These are phyloP conservation scores for Spea bombifrons DNA, from an alignment of 2,113 vertebrate genomes.

Conservation along the genomic window DNA sequence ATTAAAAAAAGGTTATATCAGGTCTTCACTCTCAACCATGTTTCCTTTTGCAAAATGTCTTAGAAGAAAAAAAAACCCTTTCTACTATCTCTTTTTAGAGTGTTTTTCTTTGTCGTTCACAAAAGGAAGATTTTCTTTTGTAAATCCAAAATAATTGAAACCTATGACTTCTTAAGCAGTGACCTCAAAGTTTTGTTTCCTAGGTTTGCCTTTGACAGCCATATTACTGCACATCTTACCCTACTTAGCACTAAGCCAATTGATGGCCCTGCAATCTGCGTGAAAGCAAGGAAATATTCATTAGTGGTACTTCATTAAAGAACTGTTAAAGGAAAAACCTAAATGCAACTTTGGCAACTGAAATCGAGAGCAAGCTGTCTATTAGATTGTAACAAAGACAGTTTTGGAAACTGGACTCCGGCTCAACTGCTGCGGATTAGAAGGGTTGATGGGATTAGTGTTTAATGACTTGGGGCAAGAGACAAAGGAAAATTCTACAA, in stretches of 20 bases:
- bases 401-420: conserved; percentile 83
- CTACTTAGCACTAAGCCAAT: conserved; percentile 74
- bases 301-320: conserved; percentile 86
- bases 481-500: conserved; percentile 82
- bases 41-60: conserved; percentile 70
- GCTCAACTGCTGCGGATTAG: conserved; percentile 90
- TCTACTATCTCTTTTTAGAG: conserved; percentile 70
- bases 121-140: conserved; percentile 78
- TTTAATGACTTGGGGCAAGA: conserved; percentile 99
- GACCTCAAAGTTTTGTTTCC: conserved; percentile 72
- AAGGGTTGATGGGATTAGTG: conserved; percentile 98
- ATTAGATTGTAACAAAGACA: conserved; percentile 81
- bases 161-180: conserved; percentile 64
- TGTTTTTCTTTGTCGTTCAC: conserved; percentile 77
- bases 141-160: conserved; percentile 80
- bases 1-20: conserved; percentile 59
- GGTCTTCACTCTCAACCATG: conserved; percentile 67
- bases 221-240: conserved; percentile 71
- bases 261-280: conserved; percentile 66
- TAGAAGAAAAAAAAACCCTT: conserved; percentile 59
- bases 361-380: conserved; percentile 77
- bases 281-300: conserved; percentile 78
- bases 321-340: conserved; percentile 62
- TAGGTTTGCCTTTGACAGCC: conserved; percentile 75
- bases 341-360: conserved; percentile 67